Conservation (phyloP, 2,888 invertebrate genomes). For the Formica aserva region DNA sequence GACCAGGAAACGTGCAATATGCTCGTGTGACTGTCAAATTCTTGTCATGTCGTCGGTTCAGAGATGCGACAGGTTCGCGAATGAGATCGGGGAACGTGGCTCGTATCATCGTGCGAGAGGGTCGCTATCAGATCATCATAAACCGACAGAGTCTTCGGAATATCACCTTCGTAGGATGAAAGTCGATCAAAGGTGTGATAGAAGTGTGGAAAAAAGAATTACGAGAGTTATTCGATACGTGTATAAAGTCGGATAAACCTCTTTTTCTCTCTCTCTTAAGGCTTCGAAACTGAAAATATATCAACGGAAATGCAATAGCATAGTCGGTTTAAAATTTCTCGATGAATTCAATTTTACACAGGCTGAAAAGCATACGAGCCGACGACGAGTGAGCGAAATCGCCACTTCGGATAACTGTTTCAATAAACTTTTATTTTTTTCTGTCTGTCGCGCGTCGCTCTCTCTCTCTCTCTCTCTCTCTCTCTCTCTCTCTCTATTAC, state of each 20-base stretch:
- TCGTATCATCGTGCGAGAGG: slow-evolving; percentile 20
- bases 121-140: slow-evolving; percentile 46
- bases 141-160: slow-evolving; percentile 24
- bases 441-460: no score
- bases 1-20: slow-evolving; percentile 41
- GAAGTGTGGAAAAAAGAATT: background rate
- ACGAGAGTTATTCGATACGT: slow-evolving; percentile 18
- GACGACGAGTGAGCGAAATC: slow-evolving; percentile 42
- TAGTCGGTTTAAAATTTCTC: slow-evolving; percentile 49
- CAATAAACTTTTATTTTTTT: slow-evolving; percentile 39
- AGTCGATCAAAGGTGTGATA: slow-evolving; percentile 20
- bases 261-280: background rate
- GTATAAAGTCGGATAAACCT: background rate
- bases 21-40: slow-evolving; percentile 51
- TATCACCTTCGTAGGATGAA: slow-evolving; percentile 28
- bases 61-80: slow-evolving; percentile 24
- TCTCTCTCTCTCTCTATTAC: background rate
- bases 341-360: slow-evolving; percentile 55
- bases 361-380: slow-evolving; percentile 52
- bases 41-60: slow-evolving; percentile 24
- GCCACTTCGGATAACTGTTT: slow-evolving; percentile 44
- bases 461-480: background rate
- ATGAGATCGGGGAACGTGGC: slow-evolving; percentile 27
- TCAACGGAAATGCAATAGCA: slow-evolving; percentile 39
- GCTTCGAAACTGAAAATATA: slow-evolving; percentile 13